Evolutionary conservation across 2,797 vertebrate genomes (phyloP).

Genomic region (Coregonus suidteri): DNA sequence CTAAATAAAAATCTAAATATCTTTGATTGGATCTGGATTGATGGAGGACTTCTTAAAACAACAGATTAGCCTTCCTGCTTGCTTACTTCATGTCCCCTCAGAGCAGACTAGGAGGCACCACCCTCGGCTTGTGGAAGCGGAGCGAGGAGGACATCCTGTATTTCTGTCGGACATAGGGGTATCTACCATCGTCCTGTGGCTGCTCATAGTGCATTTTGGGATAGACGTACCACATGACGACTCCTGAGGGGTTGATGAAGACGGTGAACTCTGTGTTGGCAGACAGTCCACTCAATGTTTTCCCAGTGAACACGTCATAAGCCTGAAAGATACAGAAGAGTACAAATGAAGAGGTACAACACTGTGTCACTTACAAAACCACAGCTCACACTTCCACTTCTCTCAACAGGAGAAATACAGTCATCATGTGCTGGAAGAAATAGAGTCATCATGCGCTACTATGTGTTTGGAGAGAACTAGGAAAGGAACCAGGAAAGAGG

Average conservation of each 20-base stretch:
- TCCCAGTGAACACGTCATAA: constrained; percentile 73
- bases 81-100: constrained; percentile 7
- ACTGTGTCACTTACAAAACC: neutral
- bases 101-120: neutral
- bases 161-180: constrained; percentile 7
- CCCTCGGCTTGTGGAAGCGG: neutral
- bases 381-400: no score
- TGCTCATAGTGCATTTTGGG: neutral
- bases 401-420: neutral
- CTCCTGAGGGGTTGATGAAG: constrained; percentile 80
- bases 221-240: constrained; percentile 85
- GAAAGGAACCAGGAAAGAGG: neutral
- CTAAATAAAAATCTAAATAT: neutral
- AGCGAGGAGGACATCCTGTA: neutral
- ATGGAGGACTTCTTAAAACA: no score
- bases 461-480: neutral
- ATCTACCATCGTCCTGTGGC: neutral
- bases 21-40: neutral
- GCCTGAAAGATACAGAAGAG: constrained; percentile 58
- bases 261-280: constrained; percentile 69
- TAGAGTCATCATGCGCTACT: no score
- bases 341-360: neutral
- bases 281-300: constrained; percentile 57
- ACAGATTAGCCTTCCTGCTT: neutral
- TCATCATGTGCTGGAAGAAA: no score